These are phyloP conservation scores for Stegodyphus mimosarum DNA, from an alignment of 1,140 invertebrate genomes.

Conservation along the genomic window DNA sequence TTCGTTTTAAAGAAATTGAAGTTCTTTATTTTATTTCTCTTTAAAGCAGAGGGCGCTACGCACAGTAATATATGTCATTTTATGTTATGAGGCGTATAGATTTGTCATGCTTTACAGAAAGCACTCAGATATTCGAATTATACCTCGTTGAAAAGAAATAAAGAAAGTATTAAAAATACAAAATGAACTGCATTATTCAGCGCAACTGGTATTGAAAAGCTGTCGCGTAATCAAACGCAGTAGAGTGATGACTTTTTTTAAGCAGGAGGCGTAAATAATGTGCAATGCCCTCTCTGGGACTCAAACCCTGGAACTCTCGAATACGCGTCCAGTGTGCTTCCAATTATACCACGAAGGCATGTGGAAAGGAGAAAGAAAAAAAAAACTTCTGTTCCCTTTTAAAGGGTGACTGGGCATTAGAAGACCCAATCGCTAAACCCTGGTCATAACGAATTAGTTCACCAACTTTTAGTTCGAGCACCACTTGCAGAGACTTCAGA, in stretches of 20 bases:
- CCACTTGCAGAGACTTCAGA: too few relatives aligned
- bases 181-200: background rate
- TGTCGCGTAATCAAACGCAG: background rate
- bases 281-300: too few relatives aligned
- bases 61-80: background rate
- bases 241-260: background rate
- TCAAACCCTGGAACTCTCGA: too few relatives aligned
- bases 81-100: background rate
- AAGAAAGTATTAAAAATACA: too few relatives aligned
- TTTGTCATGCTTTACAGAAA: background rate
- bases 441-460: too few relatives aligned
- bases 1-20: constrained; percentile 22
- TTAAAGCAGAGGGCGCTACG: background rate
- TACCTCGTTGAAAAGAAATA: background rate
- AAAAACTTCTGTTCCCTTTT: too few relatives aligned
- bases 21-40: background rate
- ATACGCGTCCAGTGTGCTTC: background rate
- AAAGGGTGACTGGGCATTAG: too few relatives aligned
- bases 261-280: too few relatives aligned
- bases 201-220: background rate
- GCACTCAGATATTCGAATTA: background rate
- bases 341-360: too few relatives aligned
- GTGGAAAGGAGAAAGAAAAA: too few relatives aligned
- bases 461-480: too few relatives aligned
- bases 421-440: too few relatives aligned